phyloP scores from a whole-genome alignment of 2,113 vertebrate species.

The Leptobrachium ailaonicum region DNA sequence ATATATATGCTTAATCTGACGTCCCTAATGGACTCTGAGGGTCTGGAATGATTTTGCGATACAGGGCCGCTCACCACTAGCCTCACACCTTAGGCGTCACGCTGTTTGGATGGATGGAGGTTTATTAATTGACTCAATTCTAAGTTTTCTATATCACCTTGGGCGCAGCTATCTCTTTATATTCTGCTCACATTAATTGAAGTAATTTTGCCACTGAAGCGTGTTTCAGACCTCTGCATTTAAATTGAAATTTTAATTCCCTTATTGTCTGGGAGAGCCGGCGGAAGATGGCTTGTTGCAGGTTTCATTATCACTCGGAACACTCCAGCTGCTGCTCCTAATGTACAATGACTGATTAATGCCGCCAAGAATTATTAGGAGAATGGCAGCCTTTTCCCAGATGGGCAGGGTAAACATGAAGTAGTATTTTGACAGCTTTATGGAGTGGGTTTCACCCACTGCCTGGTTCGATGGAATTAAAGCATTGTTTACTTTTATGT shows the following conservation, averaged over 20 bases:
- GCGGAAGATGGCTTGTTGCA: conserved; percentile 79
- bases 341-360: conserved; percentile 76
- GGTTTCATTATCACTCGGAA: conserved; percentile 83
- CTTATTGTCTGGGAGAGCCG: conserved; percentile 78
- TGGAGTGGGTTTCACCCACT: conserved; percentile 53
- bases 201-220: conserved; percentile 82
- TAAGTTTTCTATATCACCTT: conserved; percentile 67
- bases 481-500: conserved; percentile 31
- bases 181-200: conserved; percentile 83
- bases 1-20: neutral
- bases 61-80: neutral
- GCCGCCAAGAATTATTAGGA: conserved; percentile 71
- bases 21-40: neutral
- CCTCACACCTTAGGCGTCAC: conserved; percentile 32
- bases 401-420: conserved; percentile 58
- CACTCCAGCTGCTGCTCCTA: conserved; percentile 80
- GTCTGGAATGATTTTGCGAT: neutral
- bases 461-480: conserved; percentile 37
- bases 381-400: conserved; percentile 65
- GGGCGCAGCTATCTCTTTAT: conserved; percentile 72
- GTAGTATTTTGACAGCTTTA: conserved; percentile 64
- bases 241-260: conserved; percentile 88
- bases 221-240: conserved; percentile 82
- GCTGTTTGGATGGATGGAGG: conserved; percentile 55
- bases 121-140: conserved; percentile 66